Evolutionary conservation across 2,888 invertebrate species (phyloP), one percentile per base, ranked within the genome.

Genomic region (Amphipyra berbera): DNA sequence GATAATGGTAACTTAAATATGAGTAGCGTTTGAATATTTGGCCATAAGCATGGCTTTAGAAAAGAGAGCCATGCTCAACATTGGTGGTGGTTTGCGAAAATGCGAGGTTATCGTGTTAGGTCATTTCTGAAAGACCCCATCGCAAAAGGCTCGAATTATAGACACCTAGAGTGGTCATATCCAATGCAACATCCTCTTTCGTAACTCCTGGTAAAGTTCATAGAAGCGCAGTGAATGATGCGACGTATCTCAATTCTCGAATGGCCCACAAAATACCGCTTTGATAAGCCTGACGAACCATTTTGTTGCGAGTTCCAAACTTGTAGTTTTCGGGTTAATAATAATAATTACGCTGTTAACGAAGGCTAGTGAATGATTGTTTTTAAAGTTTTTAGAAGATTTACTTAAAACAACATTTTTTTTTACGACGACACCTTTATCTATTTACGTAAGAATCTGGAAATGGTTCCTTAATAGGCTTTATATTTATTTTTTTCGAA

Each of bases 191-290:
- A 37, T 57, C 55, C 37, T 47, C 5, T 59, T 83, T 85, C 69
- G 41, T 63, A 62, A 27, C 71, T 84, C 71, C 13, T 37, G 30
- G 73, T 7, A 33, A 55, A 56, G 54, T 61, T 70, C 63, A 76
- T 79, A 83, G 78, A 83, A 81, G 79, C 78, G 77, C 82, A 79
- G 78, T 85, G 88, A 87, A 85, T 85, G 87, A 85, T 83, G 82
- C 79, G 82, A 76, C 80, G 76, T 83, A 82, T 78, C 82, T 21
- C 21, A 21, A 21, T 21, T 21, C 21, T 81, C 65, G 65, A 76
- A 79, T 78, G 82, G 74, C 71, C 78, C 75, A 84, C 83, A 82
- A 84, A 87, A 83, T 81, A 74, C 74, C 75, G 73, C 78, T 83
- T 81, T 84, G 82, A 86, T 83, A 85, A 81, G 80, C 75, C 63